Evolutionary conservation across 1,140 invertebrate species (phyloP).

Genomic region (Arion vulgaris): DNA sequence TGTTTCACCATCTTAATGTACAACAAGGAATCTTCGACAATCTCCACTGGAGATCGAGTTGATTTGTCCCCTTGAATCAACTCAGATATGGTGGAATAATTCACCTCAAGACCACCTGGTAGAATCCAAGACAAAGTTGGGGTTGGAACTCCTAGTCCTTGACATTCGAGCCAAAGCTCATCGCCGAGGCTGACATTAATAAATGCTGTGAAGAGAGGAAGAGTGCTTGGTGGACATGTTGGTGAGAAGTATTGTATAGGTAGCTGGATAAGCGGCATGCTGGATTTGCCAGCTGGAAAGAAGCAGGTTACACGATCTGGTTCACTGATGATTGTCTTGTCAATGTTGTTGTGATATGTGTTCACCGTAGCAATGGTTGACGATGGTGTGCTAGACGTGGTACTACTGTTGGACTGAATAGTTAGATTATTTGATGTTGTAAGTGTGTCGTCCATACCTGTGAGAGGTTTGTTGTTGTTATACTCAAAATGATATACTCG

Average conservation of each 20-base stretch:
- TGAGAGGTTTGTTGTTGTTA: neutral
- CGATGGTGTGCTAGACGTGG: neutral
- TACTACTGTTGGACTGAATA: slow-evolving; percentile 11
- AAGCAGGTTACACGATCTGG: slow-evolving; percentile 68
- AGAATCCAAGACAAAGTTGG: slow-evolving; percentile 73
- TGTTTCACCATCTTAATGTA: slow-evolving; percentile 43
- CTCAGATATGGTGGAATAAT: slow-evolving; percentile 33
- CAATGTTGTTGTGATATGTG: neutral
- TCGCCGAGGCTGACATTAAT: slow-evolving; percentile 71
- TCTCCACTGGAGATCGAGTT: neutral
- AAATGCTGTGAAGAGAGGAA: slow-evolving; percentile 63
- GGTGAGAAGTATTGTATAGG: slow-evolving; percentile 57
- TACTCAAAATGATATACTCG: neutral
- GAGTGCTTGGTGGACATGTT: slow-evolving; percentile 65
- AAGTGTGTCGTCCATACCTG: neutral
- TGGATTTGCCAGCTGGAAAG: slow-evolving; percentile 37
- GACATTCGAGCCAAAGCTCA: slow-evolving; percentile 70
- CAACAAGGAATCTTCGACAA: neutral
- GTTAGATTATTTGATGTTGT: neutral
- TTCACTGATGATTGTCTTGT: slow-evolving; percentile 51
- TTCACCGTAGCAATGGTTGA: slow-evolving; percentile 27
- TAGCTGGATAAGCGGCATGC: slow-evolving; percentile 63
- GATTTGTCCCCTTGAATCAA: neutral
- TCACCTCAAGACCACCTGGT: slow-evolving; percentile 69
- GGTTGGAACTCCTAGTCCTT: slow-evolving; percentile 71